A percentile compares a stretch with the other conserved stretches of the same genome.
Evolutionary conservation across 2,888 invertebrate genomes (phyloP).

Genomic region (Acrobasis repandana): DNA sequence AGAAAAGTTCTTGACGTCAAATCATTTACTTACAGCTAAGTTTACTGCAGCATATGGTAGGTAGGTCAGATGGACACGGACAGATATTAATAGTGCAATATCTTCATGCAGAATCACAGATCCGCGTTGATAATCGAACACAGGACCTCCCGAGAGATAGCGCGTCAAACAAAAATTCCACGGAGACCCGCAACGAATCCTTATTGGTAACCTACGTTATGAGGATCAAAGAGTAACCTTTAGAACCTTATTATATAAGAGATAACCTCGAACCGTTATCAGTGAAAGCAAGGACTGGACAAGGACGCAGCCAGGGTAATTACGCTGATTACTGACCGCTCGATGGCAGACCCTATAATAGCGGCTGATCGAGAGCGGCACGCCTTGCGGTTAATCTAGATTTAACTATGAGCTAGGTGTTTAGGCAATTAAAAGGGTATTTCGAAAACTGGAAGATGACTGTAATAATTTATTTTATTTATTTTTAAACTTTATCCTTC

Average conservation of each 20-base stretch:
- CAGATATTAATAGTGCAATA: too few species aligned
- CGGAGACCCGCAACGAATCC: too few species aligned
- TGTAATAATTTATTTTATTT: conserved; percentile 3
- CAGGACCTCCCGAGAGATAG: too few species aligned
- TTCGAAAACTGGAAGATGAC: conserved; percentile 2
- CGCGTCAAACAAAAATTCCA: too few species aligned
- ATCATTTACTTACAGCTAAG: too few species aligned
- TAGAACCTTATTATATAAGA: conserved; percentile 58
- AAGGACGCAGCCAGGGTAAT: conserved; percentile 74
- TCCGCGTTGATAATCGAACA: too few species aligned
- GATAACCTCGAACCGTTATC: conserved; percentile 66
- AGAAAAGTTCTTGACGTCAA: too few species aligned
- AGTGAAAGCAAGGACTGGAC: conserved; percentile 79
- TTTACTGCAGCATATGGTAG: too few species aligned
- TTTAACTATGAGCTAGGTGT: conserved; percentile 14
- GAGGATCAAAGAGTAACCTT: conserved; percentile 54
- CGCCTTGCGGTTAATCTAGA: conserved; percentile 44
- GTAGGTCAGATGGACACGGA: too few species aligned
- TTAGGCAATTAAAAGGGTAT: conserved; percentile 13
- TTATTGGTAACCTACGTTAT: not conserved
- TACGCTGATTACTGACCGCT: conserved; percentile 62
- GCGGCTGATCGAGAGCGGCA: conserved; percentile 60
- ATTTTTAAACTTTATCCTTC: too few species aligned
- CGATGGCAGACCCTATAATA: conserved; percentile 42
- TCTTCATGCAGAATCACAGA: too few species aligned